Evolutionary conservation across 92 coral and sea anemone species (phyloP), one percentile per base, ranked within the genome.

Genomic region (Zoanthus gigantus): DNA sequence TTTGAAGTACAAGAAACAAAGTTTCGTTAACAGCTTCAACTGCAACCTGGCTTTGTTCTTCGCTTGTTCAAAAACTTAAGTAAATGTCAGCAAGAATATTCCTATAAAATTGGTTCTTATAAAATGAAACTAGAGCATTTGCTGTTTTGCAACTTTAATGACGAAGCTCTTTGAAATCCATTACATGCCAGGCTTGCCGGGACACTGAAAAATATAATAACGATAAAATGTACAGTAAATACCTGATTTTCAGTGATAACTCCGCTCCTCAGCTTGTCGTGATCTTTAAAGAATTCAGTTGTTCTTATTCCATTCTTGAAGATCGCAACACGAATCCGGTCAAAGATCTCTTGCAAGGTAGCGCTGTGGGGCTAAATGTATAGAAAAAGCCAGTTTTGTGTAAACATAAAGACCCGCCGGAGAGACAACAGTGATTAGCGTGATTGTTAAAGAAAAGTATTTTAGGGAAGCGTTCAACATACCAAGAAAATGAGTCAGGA

Each of bases 171-270:
- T 13, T 58, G 54, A 63, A 60, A 84, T 31, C 68, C 15, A 16
- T 46, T 15, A 0, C 50, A 69, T 9, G 44, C 18, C 47, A 45
- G 15, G 15, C 56, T 52, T 6, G 11, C 56, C 0, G 11, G 11
- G 56, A 69, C 50, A 73, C 28, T 16, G 50, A 34, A 13, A 47
- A 63, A 14, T 63, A 12, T 7, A 4, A 7, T 65, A 28, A 16
- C 76, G 23, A 8, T 0, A 28, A 17, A 46, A 28, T 0, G 14
- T 14, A 73, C 47, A 6, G 7, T 52, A 74, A 66, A 69, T 77
- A 90, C 99, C 97, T 97, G 99, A 87, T 94, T 97, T 83, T 97
- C 99, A 30, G 99, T 97, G 86, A 97, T 97, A 37, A 93, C 90
- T 48, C 99, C 99, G 58, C 99, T 97, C 79, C 98, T 89, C 44